phyloP scores from a whole-genome alignment of 2,888 invertebrate species.

The Stenchaetothrips biformis region DNA sequence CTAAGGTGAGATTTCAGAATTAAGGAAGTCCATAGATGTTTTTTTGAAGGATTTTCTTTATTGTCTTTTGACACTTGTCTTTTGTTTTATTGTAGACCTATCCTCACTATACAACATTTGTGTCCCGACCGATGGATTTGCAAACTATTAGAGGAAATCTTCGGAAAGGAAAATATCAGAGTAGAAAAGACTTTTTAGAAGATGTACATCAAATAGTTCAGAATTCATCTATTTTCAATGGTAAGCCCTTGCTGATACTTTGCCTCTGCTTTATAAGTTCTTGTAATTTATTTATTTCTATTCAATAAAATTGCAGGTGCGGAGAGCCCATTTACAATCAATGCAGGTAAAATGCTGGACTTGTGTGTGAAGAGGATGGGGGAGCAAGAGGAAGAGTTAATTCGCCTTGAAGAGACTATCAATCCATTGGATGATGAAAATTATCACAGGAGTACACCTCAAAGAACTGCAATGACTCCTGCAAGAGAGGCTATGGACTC shows the following conservation, averaged over 20 bases:
- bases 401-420: constrained; percentile 95
- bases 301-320: constrained; percentile 51
- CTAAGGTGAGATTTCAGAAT: constrained; percentile 59
- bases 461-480: not conserved
- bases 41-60: not conserved
- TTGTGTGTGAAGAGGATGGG: constrained; percentile 80
- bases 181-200: constrained; percentile 88
- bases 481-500: constrained; percentile 8
- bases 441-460: constrained; percentile 58
- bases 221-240: constrained; percentile 91
- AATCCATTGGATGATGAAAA: constrained; percentile 97
- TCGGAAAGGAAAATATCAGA: constrained; percentile 84
- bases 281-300: not conserved
- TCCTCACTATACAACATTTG: constrained; percentile 89
- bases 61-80: not conserved
- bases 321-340: constrained; percentile 76
- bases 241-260: constrained; percentile 44
- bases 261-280: not conserved
- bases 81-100: constrained; percentile 56
- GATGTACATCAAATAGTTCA: constrained; percentile 96
- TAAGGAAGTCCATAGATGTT: not conserved
- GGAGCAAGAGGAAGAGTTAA: constrained; percentile 90
- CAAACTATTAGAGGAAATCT: constrained; percentile 91
- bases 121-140: constrained; percentile 92
- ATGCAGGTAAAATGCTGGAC: constrained; percentile 83